Evolutionary conservation across 2,113 vertebrate genomes (phyloP), one percentile per base, ranked within the genome.

Genomic region (Hemiprocne comata): DNA sequence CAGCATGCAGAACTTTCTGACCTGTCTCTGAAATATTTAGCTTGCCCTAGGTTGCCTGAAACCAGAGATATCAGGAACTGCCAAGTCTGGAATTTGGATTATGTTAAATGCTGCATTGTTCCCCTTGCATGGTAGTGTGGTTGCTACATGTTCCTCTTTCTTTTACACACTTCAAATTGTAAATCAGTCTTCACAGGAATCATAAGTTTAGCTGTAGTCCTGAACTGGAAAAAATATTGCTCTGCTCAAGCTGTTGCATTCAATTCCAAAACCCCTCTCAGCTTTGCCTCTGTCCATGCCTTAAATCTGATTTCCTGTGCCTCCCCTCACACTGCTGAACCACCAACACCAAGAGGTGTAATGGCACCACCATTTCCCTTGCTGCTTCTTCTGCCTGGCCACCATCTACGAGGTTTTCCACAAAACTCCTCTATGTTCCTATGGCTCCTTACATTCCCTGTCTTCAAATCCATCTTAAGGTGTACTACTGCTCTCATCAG

Each of bases 281-380:
- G 5, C 44, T 85, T 58, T 55, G 34, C 9, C 8, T 65, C 24
- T 5, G 7, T 6, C 24, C 0, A 0, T 1, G 1, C n/a, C 20
- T 85, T 31, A 12, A 8, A 1, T 33, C 33, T 28, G 28, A 29
- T 7, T 46, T 85, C 18, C 13, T 7, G 8, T 20, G 14, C 18
- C 20, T 46, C 6, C n/a, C 15, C 21, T 33, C 40, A 55, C 3
- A 2, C 34, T 33, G 20, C 17, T 6, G 13, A 12, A 36, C 24
- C 55, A 23, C 28, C 40, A 64, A 17, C 25, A 54, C 7, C 13
- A 29, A 15, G 11, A 3, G 50, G 6, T 21, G 17, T 53, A 55
- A 36, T 0, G 4, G 13, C 44, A 33, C 11, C 26, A 19, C 17
- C 31, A 9, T 16, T 18, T 48, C 21, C 29, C 23, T 73, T 66